phyloP scores from a whole-genome alignment of 92 coral and sea anemone species.

The Blastomussa wellsi region DNA sequence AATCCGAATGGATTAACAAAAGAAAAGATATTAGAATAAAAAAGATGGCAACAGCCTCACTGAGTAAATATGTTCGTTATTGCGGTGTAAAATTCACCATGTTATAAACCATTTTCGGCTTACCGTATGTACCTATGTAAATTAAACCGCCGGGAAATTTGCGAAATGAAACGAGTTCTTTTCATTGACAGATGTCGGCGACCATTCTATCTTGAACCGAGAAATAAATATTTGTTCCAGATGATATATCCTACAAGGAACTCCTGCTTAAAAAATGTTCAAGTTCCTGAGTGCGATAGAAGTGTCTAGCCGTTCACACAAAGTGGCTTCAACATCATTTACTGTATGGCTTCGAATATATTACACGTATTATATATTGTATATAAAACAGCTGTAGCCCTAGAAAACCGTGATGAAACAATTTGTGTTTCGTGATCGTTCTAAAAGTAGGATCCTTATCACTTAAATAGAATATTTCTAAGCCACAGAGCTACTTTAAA shows the following conservation, averaged over 20 bases:
- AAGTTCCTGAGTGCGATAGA: not conserved
- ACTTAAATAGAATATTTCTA: not conserved
- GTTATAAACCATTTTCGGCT: not conserved
- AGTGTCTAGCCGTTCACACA: not conserved
- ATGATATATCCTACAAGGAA: not conserved
- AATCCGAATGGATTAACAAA: not conserved
- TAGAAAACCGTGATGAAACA: not conserved
- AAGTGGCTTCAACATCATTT: not conserved
- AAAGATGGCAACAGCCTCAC: not conserved
- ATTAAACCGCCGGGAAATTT: conserved; percentile 8
- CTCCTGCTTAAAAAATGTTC: not conserved
- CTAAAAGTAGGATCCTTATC: not conserved
- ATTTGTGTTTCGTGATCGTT: not conserved
- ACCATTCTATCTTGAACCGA: not conserved
- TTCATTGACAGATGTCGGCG: not conserved
- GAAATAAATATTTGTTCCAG: not conserved
- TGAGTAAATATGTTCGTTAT: not conserved
- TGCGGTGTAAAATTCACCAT: not conserved
- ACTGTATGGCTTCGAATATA: not conserved
- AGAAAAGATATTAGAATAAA: not conserved
- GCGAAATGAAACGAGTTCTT: not conserved
- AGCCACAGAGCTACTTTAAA: not conserved
- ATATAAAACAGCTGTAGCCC: not conserved
- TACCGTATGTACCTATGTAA: not conserved
- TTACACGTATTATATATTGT: not conserved